A percentile compares a stretch with the other conserved stretches of the same genome.
Evolutionary conservation across 1,140 invertebrate genomes (phyloP).

Genomic region (Caenorhabditis tropicalis): DNA sequence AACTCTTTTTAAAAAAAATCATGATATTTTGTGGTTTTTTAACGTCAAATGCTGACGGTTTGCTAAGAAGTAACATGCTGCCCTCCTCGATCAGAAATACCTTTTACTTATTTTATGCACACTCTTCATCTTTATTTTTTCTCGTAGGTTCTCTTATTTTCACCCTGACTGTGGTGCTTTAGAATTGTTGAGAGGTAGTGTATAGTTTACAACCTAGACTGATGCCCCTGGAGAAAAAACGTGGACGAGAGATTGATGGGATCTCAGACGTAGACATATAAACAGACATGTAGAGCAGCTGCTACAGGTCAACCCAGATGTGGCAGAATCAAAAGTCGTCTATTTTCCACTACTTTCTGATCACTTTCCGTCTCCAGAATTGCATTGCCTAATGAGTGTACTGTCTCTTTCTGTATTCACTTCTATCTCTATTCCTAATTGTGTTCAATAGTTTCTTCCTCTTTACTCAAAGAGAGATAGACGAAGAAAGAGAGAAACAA

Average conservation of each 20-base stretch:
- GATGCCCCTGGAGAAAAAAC: not conserved
- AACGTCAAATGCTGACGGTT: too few species aligned
- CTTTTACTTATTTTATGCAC: not conserved
- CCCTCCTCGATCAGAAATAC: too few species aligned
- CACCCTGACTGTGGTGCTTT: not conserved
- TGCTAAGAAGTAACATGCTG: too few species aligned
- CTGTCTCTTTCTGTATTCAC: not conserved
- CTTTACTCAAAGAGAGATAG: not conserved
- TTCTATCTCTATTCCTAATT: not conserved
- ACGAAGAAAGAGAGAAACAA: not conserved
- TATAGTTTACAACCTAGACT: slow-evolving; percentile 32
- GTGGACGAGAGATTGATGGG: slow-evolving; percentile 3
- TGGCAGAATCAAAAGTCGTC: not conserved
- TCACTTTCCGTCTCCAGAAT: not conserved
- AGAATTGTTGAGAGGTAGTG: slow-evolving; percentile 12
- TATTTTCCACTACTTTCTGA: not conserved
- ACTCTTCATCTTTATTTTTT: not conserved
- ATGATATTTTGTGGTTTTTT: too few species aligned
- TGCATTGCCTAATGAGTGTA: slow-evolving; percentile 17
- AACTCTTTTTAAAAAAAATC: too few species aligned
- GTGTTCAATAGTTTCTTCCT: not conserved
- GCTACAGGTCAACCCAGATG: not conserved
- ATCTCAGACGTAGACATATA: not conserved
- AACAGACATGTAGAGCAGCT: slow-evolving; percentile 10
- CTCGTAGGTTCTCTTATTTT: too few species aligned